These are phyloP conservation scores for Misgurnus mizolepis DNA, from an alignment of 2,113 vertebrate species.

Conservation along the genomic window DNA sequence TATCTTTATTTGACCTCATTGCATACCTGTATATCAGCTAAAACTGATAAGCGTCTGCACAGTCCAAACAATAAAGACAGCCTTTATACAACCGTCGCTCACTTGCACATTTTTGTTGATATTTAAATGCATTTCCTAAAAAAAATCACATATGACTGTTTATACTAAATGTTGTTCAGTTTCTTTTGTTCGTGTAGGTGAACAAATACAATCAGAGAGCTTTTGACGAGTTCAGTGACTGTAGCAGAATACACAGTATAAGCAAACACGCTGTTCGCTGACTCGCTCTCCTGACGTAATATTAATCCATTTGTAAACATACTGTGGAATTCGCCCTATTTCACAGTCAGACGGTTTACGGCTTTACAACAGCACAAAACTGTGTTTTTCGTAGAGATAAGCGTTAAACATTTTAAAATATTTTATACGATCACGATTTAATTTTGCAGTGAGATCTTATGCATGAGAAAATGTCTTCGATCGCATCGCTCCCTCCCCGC, in stretches of 20 bases:
- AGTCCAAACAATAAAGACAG: slow-evolving; percentile 27
- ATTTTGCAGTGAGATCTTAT: background rate
- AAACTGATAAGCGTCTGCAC: slow-evolving; percentile 36
- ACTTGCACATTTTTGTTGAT: slow-evolving; percentile 6
- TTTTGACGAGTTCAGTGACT: slow-evolving; percentile 29
- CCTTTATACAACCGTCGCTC: background rate
- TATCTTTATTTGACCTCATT: slow-evolving; percentile 37
- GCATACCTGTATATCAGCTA: slow-evolving; percentile 36
- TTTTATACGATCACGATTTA: background rate
- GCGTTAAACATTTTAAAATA: background rate
- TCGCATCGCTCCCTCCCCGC: background rate
- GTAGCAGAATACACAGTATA: slow-evolving; percentile 48
- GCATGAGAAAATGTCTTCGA: background rate
- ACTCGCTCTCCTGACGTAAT: slow-evolving; percentile 45
- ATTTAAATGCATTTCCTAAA: background rate
- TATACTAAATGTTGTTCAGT: background rate
- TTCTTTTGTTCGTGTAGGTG: slow-evolving; percentile 10
- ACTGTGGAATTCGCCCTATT: slow-evolving; percentile 31
- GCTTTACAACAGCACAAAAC: background rate
- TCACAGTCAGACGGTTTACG: slow-evolving; percentile 12
- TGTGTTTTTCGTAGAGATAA: background rate
- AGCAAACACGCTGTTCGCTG: slow-evolving; percentile 40
- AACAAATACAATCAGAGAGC: slow-evolving; percentile 32
- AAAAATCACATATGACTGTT: background rate
- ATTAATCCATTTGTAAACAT: slow-evolving; percentile 50